These are phyloP conservation scores for Pavo muticus DNA, from an alignment of 2,113 vertebrate genomes.

Conservation along the genomic window DNA sequence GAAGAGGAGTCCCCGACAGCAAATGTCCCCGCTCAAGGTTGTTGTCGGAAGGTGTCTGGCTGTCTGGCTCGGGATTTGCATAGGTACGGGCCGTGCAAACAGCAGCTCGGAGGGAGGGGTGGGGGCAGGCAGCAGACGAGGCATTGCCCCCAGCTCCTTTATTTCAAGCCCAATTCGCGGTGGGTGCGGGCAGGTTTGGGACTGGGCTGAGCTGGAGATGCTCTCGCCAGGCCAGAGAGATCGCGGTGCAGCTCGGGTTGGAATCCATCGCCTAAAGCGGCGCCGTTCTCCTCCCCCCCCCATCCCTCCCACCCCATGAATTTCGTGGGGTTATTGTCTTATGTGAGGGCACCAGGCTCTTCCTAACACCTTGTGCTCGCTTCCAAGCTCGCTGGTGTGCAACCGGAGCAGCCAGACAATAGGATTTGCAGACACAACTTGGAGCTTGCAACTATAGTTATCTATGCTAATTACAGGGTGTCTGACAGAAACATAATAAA, in stretches of 20 bases:
- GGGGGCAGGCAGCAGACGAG: accelerated
- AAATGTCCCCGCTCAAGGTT: neutral
- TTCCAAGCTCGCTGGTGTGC: neutral
- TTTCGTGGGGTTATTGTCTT: neutral
- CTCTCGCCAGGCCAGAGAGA: slow-evolving; percentile 36
- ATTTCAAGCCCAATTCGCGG: neutral
- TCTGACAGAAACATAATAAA: slow-evolving; percentile 48
- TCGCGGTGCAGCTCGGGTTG: neutral
- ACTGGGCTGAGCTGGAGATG: neutral
- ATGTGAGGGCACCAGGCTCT: neutral
- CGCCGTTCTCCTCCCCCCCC: neutral
- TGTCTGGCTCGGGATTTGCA: neutral
- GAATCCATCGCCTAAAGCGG: slow-evolving; percentile 24
- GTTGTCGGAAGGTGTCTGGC: neutral
- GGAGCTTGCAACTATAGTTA: slow-evolving; percentile 45
- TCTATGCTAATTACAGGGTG: slow-evolving; percentile 61
- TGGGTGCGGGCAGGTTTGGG: neutral
- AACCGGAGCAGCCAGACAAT: slow-evolving; percentile 29
- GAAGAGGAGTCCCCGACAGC: neutral
- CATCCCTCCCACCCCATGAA: neutral
- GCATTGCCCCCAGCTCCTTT: neutral
- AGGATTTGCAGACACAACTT: slow-evolving; percentile 37
- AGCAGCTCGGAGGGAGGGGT: neutral
- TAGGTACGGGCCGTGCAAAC: neutral
- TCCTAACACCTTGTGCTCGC: slow-evolving; percentile 41